Evolutionary conservation across 2,797 vertebrate species (phyloP), one percentile per base, ranked within the genome.

Genomic region (Ctenosaura bakeri): DNA sequence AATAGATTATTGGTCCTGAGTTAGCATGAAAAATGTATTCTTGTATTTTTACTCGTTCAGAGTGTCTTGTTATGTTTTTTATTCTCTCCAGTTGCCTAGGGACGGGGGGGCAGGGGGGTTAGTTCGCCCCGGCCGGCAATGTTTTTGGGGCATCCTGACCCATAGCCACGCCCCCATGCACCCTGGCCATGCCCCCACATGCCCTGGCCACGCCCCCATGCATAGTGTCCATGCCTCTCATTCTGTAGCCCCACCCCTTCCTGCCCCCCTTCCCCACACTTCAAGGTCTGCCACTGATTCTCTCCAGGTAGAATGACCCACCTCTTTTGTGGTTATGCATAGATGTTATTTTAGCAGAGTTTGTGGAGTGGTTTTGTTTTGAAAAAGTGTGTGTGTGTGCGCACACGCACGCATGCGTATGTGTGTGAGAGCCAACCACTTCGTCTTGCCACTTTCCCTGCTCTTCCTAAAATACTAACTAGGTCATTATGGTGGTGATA

Each of bases 391-490:
- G 2, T 12, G 12, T 42, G 24, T 26, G 66, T 10, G 5, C 18
- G 4, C 35, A 76, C 18, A 2, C 5, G 18, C 73, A 76, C 1
- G 62, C 62, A 24, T 12, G 54, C 0, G 54, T 13, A 12, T 13
- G 9, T 2, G 56, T 14, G 56, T n/a, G 42, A 9, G 32, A 50
- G 59, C 80, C 26, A 80, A 18, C 24, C 10, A 50, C 42, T 46
- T 78, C 24, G 5, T 42, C 24, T 76, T 1, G 10, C 29, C 32
- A 66, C 42, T 66, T 80, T 50, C 22, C 62, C n/a, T 71, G 9
- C 46, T n/a, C 2, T 87, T 26, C 20, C 52, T 10, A 59, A 18
- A 42, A 56, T 59, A 66, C 32, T 85, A 85, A 86, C 94, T 90
- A 64, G 59, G 50, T 22, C 24, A 66, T 46, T 86, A 56, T 76